Conservation (phyloP, 2,888 invertebrate species). For the Chesias legatella region DNA sequence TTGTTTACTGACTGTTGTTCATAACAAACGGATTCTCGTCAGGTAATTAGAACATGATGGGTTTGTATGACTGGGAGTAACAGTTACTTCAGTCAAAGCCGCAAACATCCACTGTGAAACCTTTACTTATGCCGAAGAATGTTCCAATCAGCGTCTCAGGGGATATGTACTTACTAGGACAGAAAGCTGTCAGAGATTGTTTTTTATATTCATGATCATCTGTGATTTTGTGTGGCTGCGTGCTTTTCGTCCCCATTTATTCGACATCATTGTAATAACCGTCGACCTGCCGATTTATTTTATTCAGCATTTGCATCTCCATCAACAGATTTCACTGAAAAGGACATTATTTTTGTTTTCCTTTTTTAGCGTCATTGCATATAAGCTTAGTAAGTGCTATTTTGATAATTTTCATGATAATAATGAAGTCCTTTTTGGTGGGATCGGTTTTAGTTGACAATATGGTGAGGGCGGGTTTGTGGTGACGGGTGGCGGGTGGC, state of each 20-base stretch:
- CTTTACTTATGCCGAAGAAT: too few species aligned
- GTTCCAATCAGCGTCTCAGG: too few species aligned
- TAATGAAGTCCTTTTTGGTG: conserved; percentile 36
- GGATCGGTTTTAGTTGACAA: conserved; percentile 68
- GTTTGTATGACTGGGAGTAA: too few species aligned
- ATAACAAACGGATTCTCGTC: too few species aligned
- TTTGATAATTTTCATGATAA: conserved; percentile 5
- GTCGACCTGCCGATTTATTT: conserved; percentile 9
- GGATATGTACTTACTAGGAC: too few species aligned
- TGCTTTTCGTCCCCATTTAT: conserved; percentile 9
- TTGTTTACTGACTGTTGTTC: too few species aligned
- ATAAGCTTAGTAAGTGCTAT: conserved; percentile 23
- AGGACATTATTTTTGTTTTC: conserved; percentile 20
- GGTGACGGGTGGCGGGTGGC: conserved; percentile 38
- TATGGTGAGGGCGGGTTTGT: conserved; percentile 66
- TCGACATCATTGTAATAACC: conserved; percentile 5
- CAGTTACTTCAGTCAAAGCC: too few species aligned
- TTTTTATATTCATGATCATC: too few species aligned
- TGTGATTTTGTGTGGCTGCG: conserved; percentile 2
- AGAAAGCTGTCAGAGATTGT: too few species aligned
- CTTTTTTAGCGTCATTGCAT: conserved; percentile 12
- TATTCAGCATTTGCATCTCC: conserved; percentile 28
- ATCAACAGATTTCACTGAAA: conserved; percentile 27
- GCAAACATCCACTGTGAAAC: too few species aligned
- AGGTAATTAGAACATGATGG: too few species aligned